Base-by-base conservation (phyloP, 2,113 vertebrate genomes). In the Leuciscus idus region DNA sequence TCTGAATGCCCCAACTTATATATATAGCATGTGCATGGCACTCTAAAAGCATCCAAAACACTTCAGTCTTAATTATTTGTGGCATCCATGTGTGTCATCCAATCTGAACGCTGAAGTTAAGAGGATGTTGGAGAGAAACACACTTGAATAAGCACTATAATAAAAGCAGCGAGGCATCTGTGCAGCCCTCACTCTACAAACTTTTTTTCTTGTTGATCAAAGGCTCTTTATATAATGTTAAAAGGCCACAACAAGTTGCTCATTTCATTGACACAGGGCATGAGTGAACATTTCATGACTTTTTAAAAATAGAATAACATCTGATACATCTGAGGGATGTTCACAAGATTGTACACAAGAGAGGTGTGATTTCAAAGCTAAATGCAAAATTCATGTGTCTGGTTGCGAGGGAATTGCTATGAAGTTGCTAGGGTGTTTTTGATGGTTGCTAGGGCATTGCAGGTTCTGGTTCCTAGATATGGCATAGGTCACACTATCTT, bases 21-120 rank as follows among this genome's bases (percentile, higher is more conserved):
- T 3, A 43, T 13, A 59, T 57, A 57, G 19, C 55, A 57, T 23
- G 19, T 57, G 55, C 55, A 57, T 13, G 19, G 12, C 39, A 4
- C 77, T 39, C 52, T 4, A 13, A 57, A 59, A n/a, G 12, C 7
- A 80, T 17, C 33, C n/a, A 43, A 15, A 43, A 79, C 19, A 46
- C 23, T 62, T 46, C 4, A 80, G 28, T 81, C n/a, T 28, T 81
- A 81, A 81, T 81, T 81, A 81, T 64, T 64, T 81, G 79, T 81
- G 59, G 23, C 43, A 17, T 64, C 57, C 36, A 26, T 64, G 79
- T 64, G 59, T 64, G 79, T 62, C 59, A 64, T 81, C 59, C 26
- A 28, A 62, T 81, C n/a, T 46, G 36, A 62, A 59, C 15, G 17
- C 57, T 28, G 11, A 48, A 48, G 39, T 17, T 28, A 81, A 28